phyloP scores from a whole-genome alignment of 1,140 invertebrate species.

The Argopecten irradians region DNA sequence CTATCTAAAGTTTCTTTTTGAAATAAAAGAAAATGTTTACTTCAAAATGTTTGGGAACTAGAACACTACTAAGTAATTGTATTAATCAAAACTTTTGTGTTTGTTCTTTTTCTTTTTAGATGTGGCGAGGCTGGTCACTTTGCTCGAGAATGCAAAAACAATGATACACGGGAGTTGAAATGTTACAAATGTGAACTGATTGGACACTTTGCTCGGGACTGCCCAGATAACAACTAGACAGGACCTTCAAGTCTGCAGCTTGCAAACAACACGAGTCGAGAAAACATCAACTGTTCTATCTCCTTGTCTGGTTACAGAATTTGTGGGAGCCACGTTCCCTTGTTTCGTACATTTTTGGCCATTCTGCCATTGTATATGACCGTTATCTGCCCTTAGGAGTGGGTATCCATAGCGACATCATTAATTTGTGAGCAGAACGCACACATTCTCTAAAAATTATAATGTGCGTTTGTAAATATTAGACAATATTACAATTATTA shows the following conservation, averaged over 20 bases:
- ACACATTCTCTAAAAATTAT: too few relatives aligned
- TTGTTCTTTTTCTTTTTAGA: slow-evolving; percentile 50
- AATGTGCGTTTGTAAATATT: too few relatives aligned
- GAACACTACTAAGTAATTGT: too few relatives aligned
- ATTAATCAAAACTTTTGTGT: too few relatives aligned
- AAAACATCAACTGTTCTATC: not conserved
- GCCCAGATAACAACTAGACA: slow-evolving; percentile 45
- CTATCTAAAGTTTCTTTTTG: too few relatives aligned
- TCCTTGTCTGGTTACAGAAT: not conserved
- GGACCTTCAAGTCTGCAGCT: not conserved
- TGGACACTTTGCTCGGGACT: slow-evolving; percentile 84
- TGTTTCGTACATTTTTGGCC: not conserved
- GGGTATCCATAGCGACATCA: too few relatives aligned
- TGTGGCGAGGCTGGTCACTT: slow-evolving; percentile 79
- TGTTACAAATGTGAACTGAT: slow-evolving; percentile 77
- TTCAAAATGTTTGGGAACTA: too few relatives aligned
- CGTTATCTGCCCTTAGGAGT: too few relatives aligned
- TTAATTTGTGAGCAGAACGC: too few relatives aligned
- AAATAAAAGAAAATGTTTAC: too few relatives aligned
- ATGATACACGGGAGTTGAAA: slow-evolving; percentile 59
- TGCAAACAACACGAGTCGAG: not conserved
- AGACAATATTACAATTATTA: too few relatives aligned
- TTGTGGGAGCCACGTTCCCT: not conserved
- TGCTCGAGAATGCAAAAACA: slow-evolving; percentile 79
- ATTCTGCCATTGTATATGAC: too few relatives aligned